phyloP scores from a whole-genome alignment of 2,888 invertebrate species.

The Resseliella maxima region DNA sequence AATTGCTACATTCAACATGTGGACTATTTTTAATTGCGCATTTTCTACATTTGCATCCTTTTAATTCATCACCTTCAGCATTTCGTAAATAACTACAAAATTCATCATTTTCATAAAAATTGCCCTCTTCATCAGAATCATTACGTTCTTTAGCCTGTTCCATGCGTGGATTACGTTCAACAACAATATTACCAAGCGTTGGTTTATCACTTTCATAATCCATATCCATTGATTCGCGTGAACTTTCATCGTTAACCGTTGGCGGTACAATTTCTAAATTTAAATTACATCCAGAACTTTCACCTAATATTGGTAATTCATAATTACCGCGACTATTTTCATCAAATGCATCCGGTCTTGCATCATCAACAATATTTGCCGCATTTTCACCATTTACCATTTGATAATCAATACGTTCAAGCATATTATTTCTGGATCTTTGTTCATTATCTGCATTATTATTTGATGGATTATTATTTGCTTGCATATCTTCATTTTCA shows the following conservation, averaged over 20 bases:
- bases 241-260: constrained; percentile 60
- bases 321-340: constrained; percentile 58
- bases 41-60: constrained; percentile 58
- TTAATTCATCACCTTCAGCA: constrained; percentile 25
- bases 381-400: constrained; percentile 51
- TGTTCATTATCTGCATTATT: constrained; percentile 58
- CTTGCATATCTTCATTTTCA: constrained; percentile 56
- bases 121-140: constrained; percentile 55
- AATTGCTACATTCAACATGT: constrained; percentile 38
- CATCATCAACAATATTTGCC: constrained; percentile 56
- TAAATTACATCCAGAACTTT: constrained; percentile 57
- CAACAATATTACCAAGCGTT: constrained; percentile 57
- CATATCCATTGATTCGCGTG: constrained; percentile 60
- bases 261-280: constrained; percentile 57
- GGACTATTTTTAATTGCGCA: constrained; percentile 54
- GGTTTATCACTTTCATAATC: constrained; percentile 58
- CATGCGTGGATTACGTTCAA: constrained; percentile 56
- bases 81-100: constrained; percentile 54
- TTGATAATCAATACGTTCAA: constrained; percentile 59
- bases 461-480: constrained; percentile 56
- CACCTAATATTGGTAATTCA: constrained; percentile 56
- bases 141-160: constrained; percentile 9
- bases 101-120: constrained; percentile 55
- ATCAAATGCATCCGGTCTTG: constrained; percentile 56
- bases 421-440: constrained; percentile 57